phyloP scores from a whole-genome alignment of 2,797 vertebrate species.

The Triplophysa bombifrons region DNA sequence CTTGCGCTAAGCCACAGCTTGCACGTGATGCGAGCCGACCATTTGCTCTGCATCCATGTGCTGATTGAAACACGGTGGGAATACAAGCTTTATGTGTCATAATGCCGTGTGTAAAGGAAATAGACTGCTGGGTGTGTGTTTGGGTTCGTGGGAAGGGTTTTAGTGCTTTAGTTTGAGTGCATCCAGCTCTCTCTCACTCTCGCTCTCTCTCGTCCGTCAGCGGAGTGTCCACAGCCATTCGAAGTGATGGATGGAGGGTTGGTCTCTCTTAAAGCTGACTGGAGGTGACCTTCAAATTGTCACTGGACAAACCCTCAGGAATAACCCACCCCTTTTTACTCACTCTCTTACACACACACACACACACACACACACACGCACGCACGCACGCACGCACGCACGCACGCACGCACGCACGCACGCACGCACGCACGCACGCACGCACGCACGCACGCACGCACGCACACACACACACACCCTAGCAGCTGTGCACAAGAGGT shows the following conservation, averaged over 20 bases:
- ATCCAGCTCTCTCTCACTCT: not conserved
- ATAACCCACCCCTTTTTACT: not conserved
- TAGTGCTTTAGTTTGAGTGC: conserved; percentile 2
- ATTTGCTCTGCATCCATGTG: conserved; percentile 25
- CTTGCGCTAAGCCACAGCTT: conserved; percentile 18
- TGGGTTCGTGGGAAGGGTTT: conserved; percentile 24
- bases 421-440: not conserved
- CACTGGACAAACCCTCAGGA: conserved; percentile 27
- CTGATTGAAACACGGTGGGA: conserved; percentile 29
- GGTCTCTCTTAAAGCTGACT: conserved; percentile 38
- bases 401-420: not conserved
- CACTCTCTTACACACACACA: not conserved
- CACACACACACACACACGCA: not conserved
- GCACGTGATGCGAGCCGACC: conserved; percentile 3
- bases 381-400: not conserved
- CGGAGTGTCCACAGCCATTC: conserved; percentile 8
- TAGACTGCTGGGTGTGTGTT: conserved; percentile 23
- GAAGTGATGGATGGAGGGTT: conserved; percentile 44
- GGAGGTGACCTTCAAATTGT: conserved; percentile 48
- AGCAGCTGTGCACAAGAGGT: not conserved
- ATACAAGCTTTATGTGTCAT: conserved; percentile 10
- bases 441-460: not conserved
- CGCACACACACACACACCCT: not conserved
- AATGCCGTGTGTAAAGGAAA: conserved; percentile 10
- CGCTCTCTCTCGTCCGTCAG: not conserved